Base-by-base conservation (phyloP, 2,797 vertebrate species). In the Spinibarbus caldwelli region DNA sequence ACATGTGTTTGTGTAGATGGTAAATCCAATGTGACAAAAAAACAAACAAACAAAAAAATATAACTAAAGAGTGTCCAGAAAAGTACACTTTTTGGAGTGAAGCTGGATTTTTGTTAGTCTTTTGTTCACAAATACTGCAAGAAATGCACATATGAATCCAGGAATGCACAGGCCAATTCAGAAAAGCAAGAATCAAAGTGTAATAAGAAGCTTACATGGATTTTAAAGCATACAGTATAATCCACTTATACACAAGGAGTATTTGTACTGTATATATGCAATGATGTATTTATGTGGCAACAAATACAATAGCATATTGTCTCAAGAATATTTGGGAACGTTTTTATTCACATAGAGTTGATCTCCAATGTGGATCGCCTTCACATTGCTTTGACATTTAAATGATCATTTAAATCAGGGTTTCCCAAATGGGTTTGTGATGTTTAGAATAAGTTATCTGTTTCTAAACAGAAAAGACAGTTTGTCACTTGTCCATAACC, bases 201-300 rank as follows among this genome's bases (percentile, higher is more conserved):
- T 75, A 52, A 75, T 75, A 52, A 52, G 72, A 52, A 12, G 72
- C 45, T 75, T 75, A 75, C 17, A 23, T 34, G 72, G 45, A 49
- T 75, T 75, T 23, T 75, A 34, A 34, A 52, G 29, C 45, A 12
- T 75, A 75, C 2, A 12, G 21, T 34, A 75, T 52, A 75, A 75
- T 49, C 45, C 45, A 52, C 45, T 34, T 52, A 34, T 52, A 34
- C 29, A 75, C 17, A 52, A 34, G 45, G 4, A 21, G 29, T 45
- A 21, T 73, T 34, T 38, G 36, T 38, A 34, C 31, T 47, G 26
- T 49, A 31, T 73, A 31, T 62, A 62, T 62, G n/a, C 12, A 62
- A 29, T 6, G 26, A 62, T 6, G 57, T 62, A 59, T 59, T 59
- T 26, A 59, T 59, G n/a, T 11, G 9, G 10, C 57, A 59, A 71